phyloP scores from a whole-genome alignment of 2,888 invertebrate genomes.

The Imbricaverruca yamaguchii region DNA sequence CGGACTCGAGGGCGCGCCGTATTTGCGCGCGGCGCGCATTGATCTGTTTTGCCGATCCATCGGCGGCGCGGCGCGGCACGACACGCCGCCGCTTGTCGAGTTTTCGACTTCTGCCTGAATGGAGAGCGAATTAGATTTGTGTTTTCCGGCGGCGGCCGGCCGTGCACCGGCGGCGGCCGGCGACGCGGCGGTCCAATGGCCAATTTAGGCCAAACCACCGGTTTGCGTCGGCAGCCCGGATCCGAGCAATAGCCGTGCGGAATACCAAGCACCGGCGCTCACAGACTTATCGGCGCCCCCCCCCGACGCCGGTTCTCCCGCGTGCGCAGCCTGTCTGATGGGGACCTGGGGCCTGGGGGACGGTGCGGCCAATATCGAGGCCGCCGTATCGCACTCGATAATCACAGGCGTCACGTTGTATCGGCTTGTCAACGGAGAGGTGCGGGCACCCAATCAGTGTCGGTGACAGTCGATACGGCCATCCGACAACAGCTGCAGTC shows the following conservation, averaged over 20 bases:
- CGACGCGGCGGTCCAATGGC: background rate
- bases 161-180: background rate
- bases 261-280: constrained; percentile 2
- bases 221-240: background rate
- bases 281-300: background rate
- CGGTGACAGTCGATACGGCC: background rate
- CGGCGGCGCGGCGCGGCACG: background rate
- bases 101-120: background rate
- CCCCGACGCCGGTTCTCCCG: too few relatives aligned
- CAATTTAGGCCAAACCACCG: background rate
- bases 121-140: background rate
- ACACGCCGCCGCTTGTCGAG: background rate
- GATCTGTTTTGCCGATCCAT: background rate
- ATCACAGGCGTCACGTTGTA: background rate
- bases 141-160: background rate
- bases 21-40: background rate
- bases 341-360: background rate
- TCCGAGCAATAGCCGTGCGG: background rate
- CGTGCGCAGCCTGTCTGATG: background rate
- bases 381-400: background rate
- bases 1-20: background rate
- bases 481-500: background rate
- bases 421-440: background rate
- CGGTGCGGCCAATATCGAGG: background rate
- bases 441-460: background rate